Percentiles rank a stretch among this genome's conserved stretches.
These are phyloP conservation scores for Maconellicoccus hirsutus DNA, from an alignment of 1,140 invertebrate genomes.

Conservation along the genomic window DNA sequence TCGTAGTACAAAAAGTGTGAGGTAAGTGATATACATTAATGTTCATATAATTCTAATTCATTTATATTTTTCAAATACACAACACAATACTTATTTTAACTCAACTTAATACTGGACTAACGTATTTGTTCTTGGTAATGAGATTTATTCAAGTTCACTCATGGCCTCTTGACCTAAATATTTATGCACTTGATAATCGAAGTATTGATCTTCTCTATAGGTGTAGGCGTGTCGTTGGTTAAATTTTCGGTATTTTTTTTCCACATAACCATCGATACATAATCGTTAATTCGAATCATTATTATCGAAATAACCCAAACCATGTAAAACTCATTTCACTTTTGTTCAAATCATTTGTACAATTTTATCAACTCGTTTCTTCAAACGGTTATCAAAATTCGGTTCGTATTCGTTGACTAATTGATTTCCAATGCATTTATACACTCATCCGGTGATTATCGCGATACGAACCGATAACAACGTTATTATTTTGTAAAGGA, in stretches of 20 bases:
- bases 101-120: not conserved
- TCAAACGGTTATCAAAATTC: not conserved
- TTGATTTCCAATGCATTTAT: not conserved
- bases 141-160: constrained; percentile 22
- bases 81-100: not conserved
- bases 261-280: not conserved
- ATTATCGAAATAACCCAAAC: no score
- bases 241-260: not conserved
- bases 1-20: constrained; percentile 38
- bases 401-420: not conserved
- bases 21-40: constrained; percentile 27
- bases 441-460: not conserved
- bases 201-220: constrained; percentile 10
- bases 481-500: not conserved
- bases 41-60: not conserved
- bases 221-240: constrained; percentile 16
- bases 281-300: not conserved
- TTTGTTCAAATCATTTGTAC: not conserved
- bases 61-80: not conserved
- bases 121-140: constrained; percentile 4
- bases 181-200: constrained; percentile 15
- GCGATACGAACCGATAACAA: not conserved
- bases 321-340: not conserved
- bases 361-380: not conserved
- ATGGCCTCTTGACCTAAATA: constrained; percentile 22